Conservation (phyloP, 2,797 vertebrate genomes). For the Dermochelys coriacea region DNA sequence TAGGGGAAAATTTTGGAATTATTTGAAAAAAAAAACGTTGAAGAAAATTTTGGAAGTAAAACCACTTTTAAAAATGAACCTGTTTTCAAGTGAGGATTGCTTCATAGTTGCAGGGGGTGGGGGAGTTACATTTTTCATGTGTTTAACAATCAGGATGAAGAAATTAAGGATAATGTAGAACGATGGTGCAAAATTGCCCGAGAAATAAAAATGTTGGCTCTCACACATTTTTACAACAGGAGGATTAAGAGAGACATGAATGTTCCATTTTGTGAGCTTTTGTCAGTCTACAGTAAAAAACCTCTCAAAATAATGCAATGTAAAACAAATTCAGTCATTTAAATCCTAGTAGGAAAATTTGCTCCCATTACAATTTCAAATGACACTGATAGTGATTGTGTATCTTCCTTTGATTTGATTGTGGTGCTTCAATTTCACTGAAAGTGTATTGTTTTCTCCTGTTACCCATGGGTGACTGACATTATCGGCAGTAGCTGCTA, state of each 20-base stretch:
- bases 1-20: rapidly evolving
- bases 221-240: background rate
- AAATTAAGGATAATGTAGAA: background rate
- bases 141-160: background rate
- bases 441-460: background rate
- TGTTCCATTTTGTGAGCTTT: background rate
- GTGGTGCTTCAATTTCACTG: background rate
- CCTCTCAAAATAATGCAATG: too few species aligned
- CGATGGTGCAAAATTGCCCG: background rate
- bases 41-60: background rate
- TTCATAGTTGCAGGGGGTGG: background rate
- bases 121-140: background rate
- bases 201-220: background rate
- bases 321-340: background rate
- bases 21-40: background rate
- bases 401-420: background rate
- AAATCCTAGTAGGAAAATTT: background rate
- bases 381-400: background rate
- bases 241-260: rapidly evolving
- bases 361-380: background rate
- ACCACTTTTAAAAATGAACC: background rate
- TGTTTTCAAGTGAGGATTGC: background rate
- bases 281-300: background rate
- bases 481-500: background rate
- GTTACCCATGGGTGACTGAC: conserved; percentile 11